Conservation (phyloP, 2,888 invertebrate species). For the Arrhopalites spinosus region DNA sequence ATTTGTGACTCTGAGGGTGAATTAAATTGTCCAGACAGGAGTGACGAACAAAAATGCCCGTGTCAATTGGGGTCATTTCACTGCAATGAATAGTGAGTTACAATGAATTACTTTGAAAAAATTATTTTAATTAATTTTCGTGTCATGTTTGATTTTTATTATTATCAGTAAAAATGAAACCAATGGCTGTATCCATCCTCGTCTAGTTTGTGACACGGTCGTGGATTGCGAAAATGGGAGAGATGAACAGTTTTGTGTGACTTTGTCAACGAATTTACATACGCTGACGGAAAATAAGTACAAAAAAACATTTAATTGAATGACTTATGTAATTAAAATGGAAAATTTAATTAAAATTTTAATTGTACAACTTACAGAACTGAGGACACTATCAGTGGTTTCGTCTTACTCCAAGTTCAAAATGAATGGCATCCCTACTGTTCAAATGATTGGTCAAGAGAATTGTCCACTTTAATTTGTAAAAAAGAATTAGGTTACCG, state of each 20-base stretch:
- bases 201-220: slow-evolving; percentile 37
- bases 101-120: not conserved
- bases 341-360: not conserved
- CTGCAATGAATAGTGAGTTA: slow-evolving; percentile 21
- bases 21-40: slow-evolving; percentile 38
- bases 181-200: slow-evolving; percentile 32
- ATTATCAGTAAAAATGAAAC: not conserved
- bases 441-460: slow-evolving; percentile 37
- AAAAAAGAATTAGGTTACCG: slow-evolving; percentile 23
- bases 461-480: slow-evolving; percentile 34
- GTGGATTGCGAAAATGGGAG: slow-evolving; percentile 37
- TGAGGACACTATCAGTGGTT: slow-evolving; percentile 21
- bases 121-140: no score
- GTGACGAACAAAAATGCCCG: slow-evolving; percentile 30
- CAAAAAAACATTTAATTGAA: not conserved
- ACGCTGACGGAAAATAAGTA: slow-evolving; percentile 21
- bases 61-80: slow-evolving; percentile 34
- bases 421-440: slow-evolving; percentile 45
- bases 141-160: not conserved
- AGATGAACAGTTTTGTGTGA: slow-evolving; percentile 37
- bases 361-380: slow-evolving; percentile 10
- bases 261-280: slow-evolving; percentile 22
- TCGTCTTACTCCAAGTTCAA: slow-evolving; percentile 39
- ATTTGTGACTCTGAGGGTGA: slow-evolving; percentile 37
- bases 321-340: not conserved